These are phyloP conservation scores for Eucidaris tribuloides DNA, from an alignment of 35 echinoderm and acorn worm species.

Conservation along the genomic window DNA sequence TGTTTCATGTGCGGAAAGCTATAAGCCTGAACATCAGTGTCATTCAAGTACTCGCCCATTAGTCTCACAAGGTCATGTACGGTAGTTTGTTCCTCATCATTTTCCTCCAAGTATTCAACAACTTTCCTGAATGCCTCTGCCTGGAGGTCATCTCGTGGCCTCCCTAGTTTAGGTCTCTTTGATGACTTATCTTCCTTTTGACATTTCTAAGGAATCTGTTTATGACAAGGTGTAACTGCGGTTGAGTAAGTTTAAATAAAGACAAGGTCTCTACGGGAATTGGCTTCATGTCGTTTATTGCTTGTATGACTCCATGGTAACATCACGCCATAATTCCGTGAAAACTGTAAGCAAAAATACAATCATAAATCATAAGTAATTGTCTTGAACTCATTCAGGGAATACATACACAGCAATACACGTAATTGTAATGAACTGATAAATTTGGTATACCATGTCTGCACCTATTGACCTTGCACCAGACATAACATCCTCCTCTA, in stretches of 20 bases:
- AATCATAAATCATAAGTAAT: too few relatives aligned
- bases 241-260: constrained; percentile 21
- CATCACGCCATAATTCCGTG: too few relatives aligned
- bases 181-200: neutral
- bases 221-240: too few relatives aligned
- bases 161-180: neutral
- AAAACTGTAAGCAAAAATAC: too few relatives aligned
- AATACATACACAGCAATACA: too few relatives aligned
- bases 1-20: constrained; percentile 28
- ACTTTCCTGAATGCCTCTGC: constrained; percentile 9
- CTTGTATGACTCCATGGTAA: too few relatives aligned
- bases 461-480: too few relatives aligned
- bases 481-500: too few relatives aligned
- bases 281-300: constrained; percentile 7
- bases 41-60: neutral
- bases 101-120: constrained; percentile 8
- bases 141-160: neutral
- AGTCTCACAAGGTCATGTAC: constrained; percentile 35
- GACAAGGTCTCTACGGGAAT: constrained; percentile 26
- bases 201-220: neutral
- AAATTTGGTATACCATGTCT: too few relatives aligned
- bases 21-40: neutral
- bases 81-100: constrained; percentile 60
- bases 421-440: too few relatives aligned
- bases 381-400: too few relatives aligned